Base-by-base conservation (phyloP, 2,888 invertebrate species). In the Platycnemis pennipes region DNA sequence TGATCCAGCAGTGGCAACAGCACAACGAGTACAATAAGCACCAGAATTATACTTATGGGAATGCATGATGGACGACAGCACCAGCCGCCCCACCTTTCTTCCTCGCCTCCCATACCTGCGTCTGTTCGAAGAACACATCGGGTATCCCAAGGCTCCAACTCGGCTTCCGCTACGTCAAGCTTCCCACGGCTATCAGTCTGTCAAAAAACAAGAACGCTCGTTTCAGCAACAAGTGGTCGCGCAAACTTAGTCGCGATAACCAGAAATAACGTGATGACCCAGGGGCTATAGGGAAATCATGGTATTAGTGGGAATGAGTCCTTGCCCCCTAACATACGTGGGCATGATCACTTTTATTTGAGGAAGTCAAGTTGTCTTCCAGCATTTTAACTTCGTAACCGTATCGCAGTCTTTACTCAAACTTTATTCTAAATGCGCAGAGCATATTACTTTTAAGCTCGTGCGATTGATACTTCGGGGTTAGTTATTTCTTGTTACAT, bases 21-120 rank as follows among this genome's bases (percentile, higher is more conserved):
- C 95, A 98, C 98, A 94, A 98, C 98, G 95, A 98, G 97, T 95
- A 98, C 98, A 95, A 98, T 98, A 95, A 98, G 96, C 94, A 98
- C 97, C 95, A 98, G 97, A 95, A 98, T 98, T 96, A 98, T 97
- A 46, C 98, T 98, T 95, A 98, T 98, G 11, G 98, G 98, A 95
- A 98, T 98, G 96, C 98, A 98, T 16, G 98, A 98, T 13, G 98
- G 98, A 95, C 98, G 97, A 91, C 91, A 91, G 96, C 98, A 98
- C 98, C 98, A 98, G 95, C 96, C 97, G 95, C 97, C 97, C 94
- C 94, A 94, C n/a, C 88, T 88, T 53, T 94, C 94, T 16, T 94
- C 94, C 53, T 94, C 94, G 86, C 63, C 63, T 63, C 91, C 91
- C 91, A 91, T 91, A n/a, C 91, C 91, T 63, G 91, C n/a, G 95